These are phyloP conservation scores for Oncorhynchus nerka DNA, from an alignment of 2,113 vertebrate genomes.

Conservation along the genomic window DNA sequence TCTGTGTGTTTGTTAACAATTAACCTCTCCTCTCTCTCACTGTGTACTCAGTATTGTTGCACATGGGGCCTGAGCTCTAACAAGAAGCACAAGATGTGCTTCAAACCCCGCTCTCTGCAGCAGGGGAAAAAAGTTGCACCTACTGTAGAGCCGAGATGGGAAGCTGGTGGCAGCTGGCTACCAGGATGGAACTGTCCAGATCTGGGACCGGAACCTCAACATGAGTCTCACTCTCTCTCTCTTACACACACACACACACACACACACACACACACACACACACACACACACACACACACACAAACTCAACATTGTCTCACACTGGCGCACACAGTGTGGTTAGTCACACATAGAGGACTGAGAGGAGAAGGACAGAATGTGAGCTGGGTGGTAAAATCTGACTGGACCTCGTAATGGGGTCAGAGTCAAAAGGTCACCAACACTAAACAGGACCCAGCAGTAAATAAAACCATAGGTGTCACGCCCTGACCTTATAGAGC, in stretches of 20 bases:
- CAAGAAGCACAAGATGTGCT: constrained; percentile 90
- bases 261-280: too few relatives aligned
- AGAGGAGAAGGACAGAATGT: too few relatives aligned
- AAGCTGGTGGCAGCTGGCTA: constrained; percentile 92
- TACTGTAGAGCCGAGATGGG: constrained; percentile 86
- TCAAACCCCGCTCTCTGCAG: constrained; percentile 88
- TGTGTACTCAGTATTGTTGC: constrained; percentile 83
- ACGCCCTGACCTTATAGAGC: too few relatives aligned
- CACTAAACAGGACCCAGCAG: constrained; percentile 36
- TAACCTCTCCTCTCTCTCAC: neutral
- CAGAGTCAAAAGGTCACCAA: constrained; percentile 37
- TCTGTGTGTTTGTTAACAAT: too few relatives aligned
- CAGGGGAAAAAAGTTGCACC: constrained; percentile 91
- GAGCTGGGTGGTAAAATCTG: constrained; percentile 42
- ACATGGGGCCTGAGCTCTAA: constrained; percentile 92
- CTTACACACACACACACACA: too few relatives aligned
- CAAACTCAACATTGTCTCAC: too few relatives aligned
- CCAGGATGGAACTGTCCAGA: constrained; percentile 95
- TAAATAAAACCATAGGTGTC: constrained; percentile 15
- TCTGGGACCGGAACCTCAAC: constrained; percentile 94
- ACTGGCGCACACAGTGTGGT: too few relatives aligned
- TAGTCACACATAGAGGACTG: too few relatives aligned
- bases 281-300: too few relatives aligned
- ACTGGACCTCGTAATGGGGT: constrained; percentile 27
- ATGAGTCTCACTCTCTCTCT: constrained; percentile 72